phyloP scores from a whole-genome alignment of 2,113 vertebrate genomes.

The Oreocharis arfaki region DNA sequence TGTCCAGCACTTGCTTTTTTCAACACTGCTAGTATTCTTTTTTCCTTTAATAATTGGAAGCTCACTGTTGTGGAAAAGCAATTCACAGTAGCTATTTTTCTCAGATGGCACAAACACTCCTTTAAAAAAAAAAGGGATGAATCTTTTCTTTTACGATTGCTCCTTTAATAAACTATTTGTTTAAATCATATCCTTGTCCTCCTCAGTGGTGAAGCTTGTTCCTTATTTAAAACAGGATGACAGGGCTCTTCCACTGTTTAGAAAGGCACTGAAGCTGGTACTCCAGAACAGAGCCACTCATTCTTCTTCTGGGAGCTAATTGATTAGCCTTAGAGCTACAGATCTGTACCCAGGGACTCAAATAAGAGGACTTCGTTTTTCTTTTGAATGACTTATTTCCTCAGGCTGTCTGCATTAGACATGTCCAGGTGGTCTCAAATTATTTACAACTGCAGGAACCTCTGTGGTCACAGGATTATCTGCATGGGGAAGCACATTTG shows the following conservation, averaged over 20 bases:
- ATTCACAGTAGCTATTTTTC: neutral
- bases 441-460: conserved; percentile 48
- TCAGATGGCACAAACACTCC: neutral
- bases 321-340: conserved; percentile 37
- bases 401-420: conserved; percentile 12
- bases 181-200: neutral
- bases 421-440: conserved; percentile 52
- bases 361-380: neutral
- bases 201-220: neutral
- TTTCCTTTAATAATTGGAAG: neutral
- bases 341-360: neutral
- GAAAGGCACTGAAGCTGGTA: neutral
- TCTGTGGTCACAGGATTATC: conserved; percentile 49
- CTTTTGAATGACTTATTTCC: conserved; percentile 35
- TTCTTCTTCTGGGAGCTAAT: conserved; percentile 43
- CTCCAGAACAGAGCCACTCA: conserved; percentile 35
- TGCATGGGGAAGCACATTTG: conserved; percentile 28
- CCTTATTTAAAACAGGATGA: conserved; percentile 20
- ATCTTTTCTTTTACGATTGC: neutral
- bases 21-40: neutral
- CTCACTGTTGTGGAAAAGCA: neutral
- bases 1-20: neutral
- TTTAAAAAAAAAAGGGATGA: neutral
- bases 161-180: conserved; percentile 28
- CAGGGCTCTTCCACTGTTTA: conserved; percentile 10